A percentile compares a stretch with the other conserved stretches of the same genome.
Conservation (phyloP, 1,140 invertebrate species). For the Drosophila kikkawai region DNA sequence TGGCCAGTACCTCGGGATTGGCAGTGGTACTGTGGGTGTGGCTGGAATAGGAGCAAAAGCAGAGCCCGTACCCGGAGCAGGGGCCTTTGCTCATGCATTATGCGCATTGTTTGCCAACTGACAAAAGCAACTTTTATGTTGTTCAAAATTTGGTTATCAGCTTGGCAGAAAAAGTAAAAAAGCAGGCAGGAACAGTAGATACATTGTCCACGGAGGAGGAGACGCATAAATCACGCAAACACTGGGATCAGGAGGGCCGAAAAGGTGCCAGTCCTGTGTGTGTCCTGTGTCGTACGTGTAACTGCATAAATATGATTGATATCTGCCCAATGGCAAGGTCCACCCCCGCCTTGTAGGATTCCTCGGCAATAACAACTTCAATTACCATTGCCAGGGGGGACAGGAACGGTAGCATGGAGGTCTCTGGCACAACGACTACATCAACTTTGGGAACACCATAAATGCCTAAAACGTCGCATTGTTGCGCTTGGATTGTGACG, state of each 20-base stretch:
- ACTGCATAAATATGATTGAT: slow-evolving; percentile 77
- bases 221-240: slow-evolving; percentile 40
- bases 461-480: slow-evolving; percentile 59
- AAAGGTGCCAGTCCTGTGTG: slow-evolving; percentile 34
- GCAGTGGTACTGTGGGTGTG: not conserved
- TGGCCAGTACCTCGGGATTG: slow-evolving; percentile 38
- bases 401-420: not conserved
- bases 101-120: slow-evolving; percentile 80
- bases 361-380: slow-evolving; percentile 54
- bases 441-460: slow-evolving; percentile 48
- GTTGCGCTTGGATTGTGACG: slow-evolving; percentile 59
- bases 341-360: slow-evolving; percentile 6
- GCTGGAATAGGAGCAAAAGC: slow-evolving; percentile 5
- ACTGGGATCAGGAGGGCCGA: slow-evolving; percentile 1
- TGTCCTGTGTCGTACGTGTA: slow-evolving; percentile 43
- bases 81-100: slow-evolving; percentile 65
- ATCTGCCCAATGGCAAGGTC: slow-evolving; percentile 27
- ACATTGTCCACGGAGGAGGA: slow-evolving; percentile 16
- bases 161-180: slow-evolving; percentile 28
- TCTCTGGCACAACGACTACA: slow-evolving; percentile 29
- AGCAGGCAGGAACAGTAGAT: slow-evolving; percentile 27
- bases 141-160: slow-evolving; percentile 70
- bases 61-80: not conserved
- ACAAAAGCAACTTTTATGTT: slow-evolving; percentile 77
- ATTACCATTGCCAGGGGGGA: slow-evolving; percentile 43